phyloP scores from a whole-genome alignment of 2,113 vertebrate species.

The Vulpes ferrilata region DNA sequence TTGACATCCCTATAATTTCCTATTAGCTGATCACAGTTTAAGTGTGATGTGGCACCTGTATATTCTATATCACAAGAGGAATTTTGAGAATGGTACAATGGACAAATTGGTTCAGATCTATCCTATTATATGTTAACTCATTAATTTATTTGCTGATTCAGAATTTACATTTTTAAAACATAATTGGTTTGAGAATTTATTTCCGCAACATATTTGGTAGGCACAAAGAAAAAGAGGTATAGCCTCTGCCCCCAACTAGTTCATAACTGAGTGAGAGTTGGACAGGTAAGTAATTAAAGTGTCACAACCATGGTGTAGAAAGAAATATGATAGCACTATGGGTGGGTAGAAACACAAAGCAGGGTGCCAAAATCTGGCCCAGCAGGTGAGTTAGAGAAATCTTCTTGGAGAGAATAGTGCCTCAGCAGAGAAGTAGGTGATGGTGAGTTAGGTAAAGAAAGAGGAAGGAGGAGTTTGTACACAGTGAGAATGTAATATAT shows the following conservation, averaged over 20 bases:
- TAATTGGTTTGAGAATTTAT: background rate
- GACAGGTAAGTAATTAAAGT: background rate
- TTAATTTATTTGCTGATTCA: background rate
- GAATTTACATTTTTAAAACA: background rate
- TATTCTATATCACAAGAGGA: background rate
- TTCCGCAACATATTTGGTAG: background rate
- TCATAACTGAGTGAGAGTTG: background rate
- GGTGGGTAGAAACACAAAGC: background rate
- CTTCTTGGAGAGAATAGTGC: background rate
- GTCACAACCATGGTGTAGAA: background rate
- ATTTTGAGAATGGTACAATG: background rate
- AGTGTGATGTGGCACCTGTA: background rate
- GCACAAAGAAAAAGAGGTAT: background rate
- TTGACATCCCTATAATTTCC: background rate
- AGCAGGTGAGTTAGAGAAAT: background rate
- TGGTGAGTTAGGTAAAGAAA: background rate
- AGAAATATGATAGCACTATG: rapidly evolving
- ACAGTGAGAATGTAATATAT: rapidly evolving
- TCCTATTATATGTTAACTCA: background rate
- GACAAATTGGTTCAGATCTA: background rate
- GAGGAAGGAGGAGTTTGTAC: rapidly evolving
- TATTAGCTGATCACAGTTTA: background rate
- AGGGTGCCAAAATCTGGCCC: background rate
- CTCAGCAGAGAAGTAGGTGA: background rate
- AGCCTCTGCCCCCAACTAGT: background rate